A percentile compares a stretch with the other conserved stretches of the same genome.
These are phyloP conservation scores for Indicator maculatus DNA, from an alignment of 2,113 vertebrate genomes.

Conservation along the genomic window DNA sequence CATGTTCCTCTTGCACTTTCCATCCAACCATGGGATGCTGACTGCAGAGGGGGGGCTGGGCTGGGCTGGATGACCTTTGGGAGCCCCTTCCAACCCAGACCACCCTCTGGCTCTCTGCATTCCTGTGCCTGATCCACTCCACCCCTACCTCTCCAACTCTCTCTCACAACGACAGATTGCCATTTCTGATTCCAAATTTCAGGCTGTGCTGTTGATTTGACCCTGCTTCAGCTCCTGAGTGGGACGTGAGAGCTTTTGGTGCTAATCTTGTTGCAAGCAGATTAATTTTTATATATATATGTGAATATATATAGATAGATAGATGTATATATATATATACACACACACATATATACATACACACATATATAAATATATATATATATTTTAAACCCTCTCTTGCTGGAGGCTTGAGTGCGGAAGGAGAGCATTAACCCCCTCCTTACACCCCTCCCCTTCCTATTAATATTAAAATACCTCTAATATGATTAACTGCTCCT, in stretches of 20 bases:
- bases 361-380: not conserved
- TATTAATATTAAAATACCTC: constrained; percentile 65
- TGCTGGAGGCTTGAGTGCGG: not conserved
- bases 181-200: constrained; percentile 54
- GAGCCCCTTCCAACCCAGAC: too few relatives aligned
- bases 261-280: constrained; percentile 29
- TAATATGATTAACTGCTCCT: constrained; percentile 39
- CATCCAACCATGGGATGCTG: too few relatives aligned
- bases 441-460: not conserved
- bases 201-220: constrained; percentile 41
- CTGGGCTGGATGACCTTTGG: too few relatives aligned
- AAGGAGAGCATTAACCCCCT: not conserved
- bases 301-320: not conserved
- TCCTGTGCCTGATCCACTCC: not conserved
- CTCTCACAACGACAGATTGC: constrained; percentile 28
- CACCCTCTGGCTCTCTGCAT: too few relatives aligned
- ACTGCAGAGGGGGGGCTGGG: too few relatives aligned
- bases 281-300: not conserved
- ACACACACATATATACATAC: not conserved
- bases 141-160: not conserved
- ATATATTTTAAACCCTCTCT: not conserved
- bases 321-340: not conserved
- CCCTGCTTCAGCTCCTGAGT: constrained; percentile 43
- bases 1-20: too few relatives aligned
- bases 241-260: constrained; percentile 28